phyloP scores from a whole-genome alignment of 2,113 vertebrate species.

The Oryzias javanicus region DNA sequence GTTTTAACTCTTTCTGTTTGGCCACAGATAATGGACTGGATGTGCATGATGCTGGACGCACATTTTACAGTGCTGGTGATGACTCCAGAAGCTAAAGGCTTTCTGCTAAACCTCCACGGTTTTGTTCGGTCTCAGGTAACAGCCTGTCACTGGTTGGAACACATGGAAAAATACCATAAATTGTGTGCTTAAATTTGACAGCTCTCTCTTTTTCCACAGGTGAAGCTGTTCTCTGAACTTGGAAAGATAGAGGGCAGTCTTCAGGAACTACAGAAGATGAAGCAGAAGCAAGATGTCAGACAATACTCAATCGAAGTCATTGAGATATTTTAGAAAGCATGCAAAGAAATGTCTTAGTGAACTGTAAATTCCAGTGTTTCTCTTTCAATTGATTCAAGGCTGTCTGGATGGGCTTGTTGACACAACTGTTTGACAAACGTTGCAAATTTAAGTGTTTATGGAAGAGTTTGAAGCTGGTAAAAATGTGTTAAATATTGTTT shows the following conservation, averaged over 20 bases:
- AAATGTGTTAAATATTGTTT: no score
- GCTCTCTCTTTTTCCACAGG: constrained; percentile 66
- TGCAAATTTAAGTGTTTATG: not conserved
- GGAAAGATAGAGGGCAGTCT: constrained; percentile 93
- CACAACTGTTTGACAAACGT: not conserved
- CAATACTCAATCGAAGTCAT: constrained; percentile 93
- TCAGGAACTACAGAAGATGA: constrained; percentile 79
- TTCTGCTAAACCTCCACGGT: constrained; percentile 83
- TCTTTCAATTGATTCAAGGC: constrained; percentile 5
- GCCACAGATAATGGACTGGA: constrained; percentile 92
- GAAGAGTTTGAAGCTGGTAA: no score
- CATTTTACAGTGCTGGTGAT: constrained; percentile 93
- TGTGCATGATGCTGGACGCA: constrained; percentile 90
- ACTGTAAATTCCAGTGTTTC: constrained; percentile 26
- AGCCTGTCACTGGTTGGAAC: not conserved
- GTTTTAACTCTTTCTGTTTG: constrained; percentile 9
- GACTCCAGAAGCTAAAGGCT: constrained; percentile 85
- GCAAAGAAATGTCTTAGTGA: constrained; percentile 61
- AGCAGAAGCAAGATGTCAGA: constrained; percentile 69
- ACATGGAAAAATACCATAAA: not conserved
- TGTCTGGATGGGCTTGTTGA: constrained; percentile 7
- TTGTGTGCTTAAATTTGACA: not conserved
- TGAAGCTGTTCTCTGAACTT: constrained; percentile 87
- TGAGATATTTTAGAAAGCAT: constrained; percentile 83
- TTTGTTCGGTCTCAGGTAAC: constrained; percentile 89